A percentile compares a stretch with the other conserved stretches of the same genome.
Evolutionary conservation across 2,113 vertebrate genomes (phyloP).

Genomic region (Tachysurus fulvidraco): DNA sequence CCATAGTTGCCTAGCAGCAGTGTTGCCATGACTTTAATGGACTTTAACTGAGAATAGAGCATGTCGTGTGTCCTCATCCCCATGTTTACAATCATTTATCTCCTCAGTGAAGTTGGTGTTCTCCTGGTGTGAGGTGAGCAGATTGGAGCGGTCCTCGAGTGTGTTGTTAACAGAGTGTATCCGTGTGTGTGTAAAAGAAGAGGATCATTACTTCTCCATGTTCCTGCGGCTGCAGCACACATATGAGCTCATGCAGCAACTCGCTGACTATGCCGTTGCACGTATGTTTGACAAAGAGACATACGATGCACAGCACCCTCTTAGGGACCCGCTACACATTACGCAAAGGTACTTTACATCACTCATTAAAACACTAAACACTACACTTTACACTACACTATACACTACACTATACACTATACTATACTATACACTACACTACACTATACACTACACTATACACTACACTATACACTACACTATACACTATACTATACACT

Average conservation of each 20-base stretch:
- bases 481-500: background rate
- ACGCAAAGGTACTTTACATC: conserved; percentile 84
- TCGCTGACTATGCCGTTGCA: conserved; percentile 87
- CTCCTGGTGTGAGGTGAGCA: conserved; percentile 94
- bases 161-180: conserved; percentile 94
- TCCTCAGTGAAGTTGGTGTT: conserved; percentile 88
- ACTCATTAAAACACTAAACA: background rate
- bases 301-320: conserved; percentile 84
- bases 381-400: background rate
- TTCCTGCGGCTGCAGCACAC: conserved; percentile 94
- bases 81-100: background rate
- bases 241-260: conserved; percentile 93
- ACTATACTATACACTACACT: background rate
- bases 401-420: background rate
- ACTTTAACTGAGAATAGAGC: background rate
- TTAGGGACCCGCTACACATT: conserved; percentile 88
- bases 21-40: background rate
- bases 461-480: background rate
- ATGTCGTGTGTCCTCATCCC: background rate
- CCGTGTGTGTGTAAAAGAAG: conserved; percentile 83
- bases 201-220: conserved; percentile 97
- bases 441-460: no score
- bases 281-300: conserved; percentile 97
- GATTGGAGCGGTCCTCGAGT: conserved; percentile 88
- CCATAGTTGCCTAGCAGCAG: background rate